Evolutionary conservation across 2,888 invertebrate genomes (phyloP).

Genomic region (Oscheius sp.): DNA sequence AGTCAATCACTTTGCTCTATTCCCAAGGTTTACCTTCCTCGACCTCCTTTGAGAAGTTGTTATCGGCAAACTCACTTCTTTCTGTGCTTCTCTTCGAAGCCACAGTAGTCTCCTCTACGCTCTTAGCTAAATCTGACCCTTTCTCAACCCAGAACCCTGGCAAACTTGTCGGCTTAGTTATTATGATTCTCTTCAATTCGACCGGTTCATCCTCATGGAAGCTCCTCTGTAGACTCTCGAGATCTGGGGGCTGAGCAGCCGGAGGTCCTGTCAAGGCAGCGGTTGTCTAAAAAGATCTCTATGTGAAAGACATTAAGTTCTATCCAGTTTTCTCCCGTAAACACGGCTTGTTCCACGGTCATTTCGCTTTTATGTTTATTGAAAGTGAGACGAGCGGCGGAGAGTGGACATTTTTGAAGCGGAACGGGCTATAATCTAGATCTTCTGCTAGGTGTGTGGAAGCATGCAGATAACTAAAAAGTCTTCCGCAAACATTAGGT

Average conservation of each 20-base stretch:
- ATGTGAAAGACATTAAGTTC: neutral
- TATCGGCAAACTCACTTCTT: slow-evolving; percentile 27
- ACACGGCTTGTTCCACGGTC: neutral
- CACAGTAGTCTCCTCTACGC: slow-evolving; percentile 5
- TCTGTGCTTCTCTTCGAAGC: neutral
- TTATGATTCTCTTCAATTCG: slow-evolving; percentile 6
- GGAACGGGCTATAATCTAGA: too few relatives aligned
- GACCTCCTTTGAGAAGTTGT: slow-evolving; percentile 15
- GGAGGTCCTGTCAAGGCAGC: slow-evolving; percentile 17
- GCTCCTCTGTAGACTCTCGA: slow-evolving; percentile 21
- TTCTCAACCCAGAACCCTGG: neutral
- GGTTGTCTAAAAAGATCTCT: slow-evolving; percentile 10
- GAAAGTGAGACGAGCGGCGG: slow-evolving; percentile 3
- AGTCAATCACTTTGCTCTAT: too few relatives aligned
- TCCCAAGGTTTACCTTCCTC: neutral
- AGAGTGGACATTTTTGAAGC: neutral
- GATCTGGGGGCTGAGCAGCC: slow-evolving; percentile 22
- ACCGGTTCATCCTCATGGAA: neutral
- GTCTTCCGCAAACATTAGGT: too few relatives aligned
- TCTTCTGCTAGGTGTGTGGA: too few relatives aligned
- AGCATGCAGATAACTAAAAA: too few relatives aligned
- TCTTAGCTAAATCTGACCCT: neutral
- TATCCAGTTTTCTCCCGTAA: slow-evolving; percentile 17
- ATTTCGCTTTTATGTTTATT: slow-evolving; percentile 15
- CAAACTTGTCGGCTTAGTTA: slow-evolving; percentile 24